Conservation (phyloP, 2,113 vertebrate species). For the Cervus canadensis region DNA sequence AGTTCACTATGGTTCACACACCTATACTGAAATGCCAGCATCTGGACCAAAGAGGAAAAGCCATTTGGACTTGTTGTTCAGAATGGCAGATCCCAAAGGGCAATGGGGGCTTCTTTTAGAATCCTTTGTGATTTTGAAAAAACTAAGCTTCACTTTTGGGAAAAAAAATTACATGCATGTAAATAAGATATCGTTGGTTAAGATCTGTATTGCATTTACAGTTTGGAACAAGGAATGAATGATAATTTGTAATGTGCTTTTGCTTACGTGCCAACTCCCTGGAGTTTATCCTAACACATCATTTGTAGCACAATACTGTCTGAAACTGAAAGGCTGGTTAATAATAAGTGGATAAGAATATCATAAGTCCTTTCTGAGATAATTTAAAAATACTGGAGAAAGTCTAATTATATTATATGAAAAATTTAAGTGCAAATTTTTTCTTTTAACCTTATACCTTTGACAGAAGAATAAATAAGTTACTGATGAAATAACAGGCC, state of each 20-base stretch:
- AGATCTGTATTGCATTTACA: background rate
- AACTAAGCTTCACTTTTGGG: background rate
- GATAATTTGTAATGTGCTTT: background rate
- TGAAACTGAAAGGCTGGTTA: background rate
- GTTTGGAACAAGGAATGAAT: background rate
- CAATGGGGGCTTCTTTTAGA: background rate
- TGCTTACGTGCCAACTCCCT: background rate
- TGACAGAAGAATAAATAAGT: conserved; percentile 24
- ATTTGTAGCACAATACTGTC: background rate
- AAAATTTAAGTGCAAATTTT: background rate
- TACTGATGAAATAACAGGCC: background rate
- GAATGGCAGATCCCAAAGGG: background rate
- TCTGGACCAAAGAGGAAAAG: background rate
- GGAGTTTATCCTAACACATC: background rate
- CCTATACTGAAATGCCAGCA: background rate
- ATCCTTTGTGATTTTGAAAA: background rate
- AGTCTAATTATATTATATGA: background rate
- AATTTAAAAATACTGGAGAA: background rate
- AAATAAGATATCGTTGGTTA: background rate
- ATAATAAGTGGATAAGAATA: background rate
- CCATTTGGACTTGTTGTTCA: background rate
- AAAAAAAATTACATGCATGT: background rate
- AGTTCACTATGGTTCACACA: background rate
- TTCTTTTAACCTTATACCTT: background rate
- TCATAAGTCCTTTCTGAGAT: background rate